Conservation (phyloP, 2,888 invertebrate species). For the Didymodactylos carnosus region DNA sequence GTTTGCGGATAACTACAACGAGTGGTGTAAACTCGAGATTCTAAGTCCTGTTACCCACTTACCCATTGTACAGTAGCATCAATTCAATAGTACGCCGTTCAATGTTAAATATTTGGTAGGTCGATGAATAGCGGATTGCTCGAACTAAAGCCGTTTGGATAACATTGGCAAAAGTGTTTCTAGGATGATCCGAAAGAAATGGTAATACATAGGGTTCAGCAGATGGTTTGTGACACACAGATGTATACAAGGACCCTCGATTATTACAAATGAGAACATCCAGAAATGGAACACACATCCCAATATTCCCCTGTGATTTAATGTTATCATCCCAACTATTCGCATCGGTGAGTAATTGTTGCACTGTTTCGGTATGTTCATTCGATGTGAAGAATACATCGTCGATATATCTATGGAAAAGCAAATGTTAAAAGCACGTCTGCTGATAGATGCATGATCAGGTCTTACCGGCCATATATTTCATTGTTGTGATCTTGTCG, state of each 20-base stretch:
- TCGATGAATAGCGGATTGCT: neutral
- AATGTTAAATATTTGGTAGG: neutral
- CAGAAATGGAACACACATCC: neutral
- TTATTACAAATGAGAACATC: neutral
- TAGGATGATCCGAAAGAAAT: neutral
- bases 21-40: too few species aligned
- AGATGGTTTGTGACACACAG: neutral
- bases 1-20: too few species aligned
- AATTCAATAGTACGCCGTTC: neutral
- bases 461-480: neutral
- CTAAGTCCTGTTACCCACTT: neutral
- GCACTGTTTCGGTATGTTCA: neutral
- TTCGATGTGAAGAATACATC: neutral
- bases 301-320: neutral
- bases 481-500: neutral
- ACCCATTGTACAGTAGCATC: neutral
- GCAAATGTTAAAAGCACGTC: too few species aligned
- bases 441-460: too few species aligned
- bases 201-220: neutral
- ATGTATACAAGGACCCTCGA: neutral
- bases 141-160: neutral
- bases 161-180: neutral
- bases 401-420: neutral
- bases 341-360: neutral
- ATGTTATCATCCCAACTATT: neutral